These are phyloP conservation scores for Ylistrum balloti DNA, from an alignment of 1,140 invertebrate genomes.

Conservation along the genomic window DNA sequence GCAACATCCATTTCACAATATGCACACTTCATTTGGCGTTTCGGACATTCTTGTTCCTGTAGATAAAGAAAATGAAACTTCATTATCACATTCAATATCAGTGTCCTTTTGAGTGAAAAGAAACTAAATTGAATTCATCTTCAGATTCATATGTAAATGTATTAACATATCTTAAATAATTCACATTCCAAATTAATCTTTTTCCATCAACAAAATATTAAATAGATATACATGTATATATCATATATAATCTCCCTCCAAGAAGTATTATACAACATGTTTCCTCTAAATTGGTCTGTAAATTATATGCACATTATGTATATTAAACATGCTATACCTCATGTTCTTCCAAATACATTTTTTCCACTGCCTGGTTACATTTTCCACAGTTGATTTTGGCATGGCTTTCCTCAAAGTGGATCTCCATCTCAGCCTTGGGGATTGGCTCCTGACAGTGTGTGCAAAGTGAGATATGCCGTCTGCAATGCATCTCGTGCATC, in stretches of 20 bases:
- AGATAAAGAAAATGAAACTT: constrained; percentile 53
- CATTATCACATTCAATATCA: not conserved
- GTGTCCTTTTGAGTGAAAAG: not conserved
- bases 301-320: too few relatives aligned
- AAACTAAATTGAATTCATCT: not conserved
- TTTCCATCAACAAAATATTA: too few relatives aligned
- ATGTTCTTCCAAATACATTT: constrained; percentile 81
- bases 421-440: constrained; percentile 79
- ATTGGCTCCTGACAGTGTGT: constrained; percentile 82
- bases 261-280: too few relatives aligned
- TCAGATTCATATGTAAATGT: not conserved
- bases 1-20: constrained; percentile 87
- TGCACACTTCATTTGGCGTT: constrained; percentile 83
- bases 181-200: too few relatives aligned
- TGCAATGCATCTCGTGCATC: constrained; percentile 84
- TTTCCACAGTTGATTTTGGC: constrained; percentile 79
- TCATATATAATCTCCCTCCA: too few relatives aligned
- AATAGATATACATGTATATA: too few relatives aligned
- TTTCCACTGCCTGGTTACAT: constrained; percentile 81
- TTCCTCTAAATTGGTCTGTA: too few relatives aligned
- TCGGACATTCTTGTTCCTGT: constrained; percentile 79
- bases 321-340: constrained; percentile 81
- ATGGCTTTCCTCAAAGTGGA: constrained; percentile 82
- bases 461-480: constrained; percentile 82
- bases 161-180: too few relatives aligned